A percentile compares a stretch with the other conserved stretches of the same genome.
Conservation (phyloP, 2,888 invertebrate species). For the Thymelicus acteon region DNA sequence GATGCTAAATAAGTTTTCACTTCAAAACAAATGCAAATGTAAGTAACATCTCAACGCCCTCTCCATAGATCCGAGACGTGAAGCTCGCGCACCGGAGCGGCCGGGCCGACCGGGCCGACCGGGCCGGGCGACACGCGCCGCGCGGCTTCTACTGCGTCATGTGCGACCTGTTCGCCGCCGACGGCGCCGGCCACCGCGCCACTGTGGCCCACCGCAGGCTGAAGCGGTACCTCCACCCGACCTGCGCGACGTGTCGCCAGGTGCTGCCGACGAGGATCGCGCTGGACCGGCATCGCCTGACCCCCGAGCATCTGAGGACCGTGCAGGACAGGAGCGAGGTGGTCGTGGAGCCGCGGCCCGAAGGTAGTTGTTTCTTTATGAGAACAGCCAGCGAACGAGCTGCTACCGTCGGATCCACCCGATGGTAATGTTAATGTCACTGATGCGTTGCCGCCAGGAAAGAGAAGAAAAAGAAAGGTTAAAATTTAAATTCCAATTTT, state of each 20-base stretch:
- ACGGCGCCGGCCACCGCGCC: constrained; percentile 92
- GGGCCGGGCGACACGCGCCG: constrained; percentile 77
- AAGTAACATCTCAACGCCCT: neutral
- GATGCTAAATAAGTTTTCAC: no score
- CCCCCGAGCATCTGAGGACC: constrained; percentile 89
- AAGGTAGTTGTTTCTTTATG: constrained; percentile 57
- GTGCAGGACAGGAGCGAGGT: constrained; percentile 78
- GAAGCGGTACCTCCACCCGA: constrained; percentile 93
- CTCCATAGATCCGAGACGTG: constrained; percentile 79
- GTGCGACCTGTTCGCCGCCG: constrained; percentile 94
- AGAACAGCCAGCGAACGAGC: no score
- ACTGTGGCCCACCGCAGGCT: constrained; percentile 93
- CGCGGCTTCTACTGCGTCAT: constrained; percentile 92
- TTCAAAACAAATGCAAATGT: no score
- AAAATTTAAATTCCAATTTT: no score
- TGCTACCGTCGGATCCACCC: no score
- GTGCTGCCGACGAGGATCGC: constrained; percentile 95
- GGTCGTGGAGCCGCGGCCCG: constrained; percentile 74
- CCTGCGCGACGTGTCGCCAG: constrained; percentile 91
- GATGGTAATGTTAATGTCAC: no score
- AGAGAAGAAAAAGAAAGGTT: no score
- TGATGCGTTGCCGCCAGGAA: no score
- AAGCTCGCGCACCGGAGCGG: no score
- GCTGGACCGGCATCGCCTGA: constrained; percentile 92
- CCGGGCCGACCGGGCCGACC: no score